Base-by-base conservation (phyloP, 2,113 vertebrate genomes). In the Pygoscelis adeliae region DNA sequence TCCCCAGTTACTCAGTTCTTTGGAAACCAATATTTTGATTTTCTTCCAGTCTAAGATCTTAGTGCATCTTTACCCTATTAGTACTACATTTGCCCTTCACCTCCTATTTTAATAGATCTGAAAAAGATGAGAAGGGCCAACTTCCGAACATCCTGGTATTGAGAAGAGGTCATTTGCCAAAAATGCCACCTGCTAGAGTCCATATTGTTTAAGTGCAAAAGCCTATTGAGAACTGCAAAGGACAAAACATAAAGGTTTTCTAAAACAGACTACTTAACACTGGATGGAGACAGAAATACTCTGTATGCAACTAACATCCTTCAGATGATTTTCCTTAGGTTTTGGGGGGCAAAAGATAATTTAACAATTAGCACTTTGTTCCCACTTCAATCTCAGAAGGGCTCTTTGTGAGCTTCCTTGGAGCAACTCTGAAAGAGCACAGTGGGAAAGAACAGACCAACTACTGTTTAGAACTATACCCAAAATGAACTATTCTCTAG, bases 331-430 rank as follows among this genome's bases (percentile, higher is more conserved):
- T 92, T 97, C 95, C 95, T 93, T 94, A 88, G 93, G 82, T 97
- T 96, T 94, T 49, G 55, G 70, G 67, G 80, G 80, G 92, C 61
- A 89, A 96, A 95, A 89, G 87, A 92, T 90, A 97, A 91, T 96
- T 82, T 90, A 90, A 95, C 97, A 98, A 97, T 97, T 97, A 97
- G 89, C 80, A 96, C 91, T 97, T 97, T 97, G 93, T 97, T 97
- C 96, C 91, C 90, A 94, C 89, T 97, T 97, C 92, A 84, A 67
- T 89, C 94, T 96, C 84, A 91, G 83, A 97, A 73, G 69, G 83
- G 86, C 56, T 96, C 76, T 97, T 97, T 97, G 85, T 96, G 87
- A 90, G 82, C 78, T 87, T 97, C 95, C 96, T 95, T 90, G 93
- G 88, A 97, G 86, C 76, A 96, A 94, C 42, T 65, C 74, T 96